Conservation (phyloP, 2,113 vertebrate genomes). For the Morone chrysops region DNA sequence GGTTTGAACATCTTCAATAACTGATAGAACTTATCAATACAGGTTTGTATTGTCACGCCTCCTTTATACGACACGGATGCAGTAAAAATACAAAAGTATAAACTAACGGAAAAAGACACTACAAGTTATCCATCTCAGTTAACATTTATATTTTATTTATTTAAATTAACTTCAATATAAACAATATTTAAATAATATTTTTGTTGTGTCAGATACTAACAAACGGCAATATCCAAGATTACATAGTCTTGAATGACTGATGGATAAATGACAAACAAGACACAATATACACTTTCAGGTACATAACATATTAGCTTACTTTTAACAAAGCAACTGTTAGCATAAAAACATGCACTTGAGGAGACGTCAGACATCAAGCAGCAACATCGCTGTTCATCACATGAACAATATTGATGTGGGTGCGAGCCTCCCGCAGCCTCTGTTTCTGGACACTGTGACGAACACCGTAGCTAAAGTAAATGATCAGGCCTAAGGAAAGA, state of each 20-base stretch:
- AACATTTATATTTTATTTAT: neutral
- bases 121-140: neutral
- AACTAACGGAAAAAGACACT: neutral
- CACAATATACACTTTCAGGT: neutral
- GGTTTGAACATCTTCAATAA: no score
- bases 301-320: neutral
- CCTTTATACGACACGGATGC: no score
- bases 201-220: neutral
- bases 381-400: slow-evolving; percentile 1
- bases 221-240: slow-evolving; percentile 9
- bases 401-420: neutral
- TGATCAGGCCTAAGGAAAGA: slow-evolving; percentile 41
- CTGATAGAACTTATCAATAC: no score
- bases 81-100: neutral
- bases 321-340: neutral
- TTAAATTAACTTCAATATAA: neutral
- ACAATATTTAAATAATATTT: neutral
- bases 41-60: no score
- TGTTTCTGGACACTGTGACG: slow-evolving; percentile 47
- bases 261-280: slow-evolving; percentile 2
- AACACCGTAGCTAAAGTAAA: slow-evolving; percentile 60
- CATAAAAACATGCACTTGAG: neutral
- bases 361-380: slow-evolving; percentile 21
- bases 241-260: slow-evolving; percentile 21
- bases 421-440: neutral